Evolutionary conservation across 2,888 invertebrate species (phyloP), one percentile per base, ranked within the genome.

Genomic region (Plebejus melissa): DNA sequence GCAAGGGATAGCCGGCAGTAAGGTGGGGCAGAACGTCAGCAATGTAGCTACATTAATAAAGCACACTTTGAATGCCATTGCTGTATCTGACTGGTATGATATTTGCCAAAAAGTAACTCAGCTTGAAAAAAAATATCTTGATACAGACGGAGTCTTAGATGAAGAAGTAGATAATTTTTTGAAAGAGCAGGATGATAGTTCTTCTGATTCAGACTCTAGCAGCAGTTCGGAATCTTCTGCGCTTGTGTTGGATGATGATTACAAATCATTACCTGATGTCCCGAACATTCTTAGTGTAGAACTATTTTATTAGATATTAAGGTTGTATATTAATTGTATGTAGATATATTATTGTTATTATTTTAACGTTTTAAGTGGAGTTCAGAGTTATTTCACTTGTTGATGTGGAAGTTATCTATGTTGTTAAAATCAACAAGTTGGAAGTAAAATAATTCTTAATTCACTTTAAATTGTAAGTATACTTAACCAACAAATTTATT

Each of bases 121-220:
- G 60, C 22, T 65, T 4, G 60, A 65, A 65, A 65, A 65, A 28
- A 65, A 65, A 65, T 65, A 65, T 65, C 22, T 65, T 13, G 60
- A 28, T 28, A 28, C 60, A 28, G 60, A 65, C 9, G 60, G 60
- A 28, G 60, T 11, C 3, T 65, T 65, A 65, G 60, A 65, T 65
- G 28, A 65, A 65, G 60, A 28, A 65, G 32, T 65, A 2, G 60
- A 65, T 11, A 65, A 65, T 32, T 65, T 32, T 28, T 28, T 65
- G 60, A 65, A 65, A 28, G 32, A 65, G 60, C 28, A 2, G 9
- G 28, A 65, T 32, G 60, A 65, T 3, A 65, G 28, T 65, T 65
- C 60, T 9, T 46, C 46, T 2, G 60, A 65, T 65, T 65, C 60
- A 28, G 60, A 65, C 4, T 65, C 28, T 11, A 28, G 11, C 58